phyloP scores from a whole-genome alignment of 2,888 invertebrate species.

The Lissocephala sabroskyi region DNA sequence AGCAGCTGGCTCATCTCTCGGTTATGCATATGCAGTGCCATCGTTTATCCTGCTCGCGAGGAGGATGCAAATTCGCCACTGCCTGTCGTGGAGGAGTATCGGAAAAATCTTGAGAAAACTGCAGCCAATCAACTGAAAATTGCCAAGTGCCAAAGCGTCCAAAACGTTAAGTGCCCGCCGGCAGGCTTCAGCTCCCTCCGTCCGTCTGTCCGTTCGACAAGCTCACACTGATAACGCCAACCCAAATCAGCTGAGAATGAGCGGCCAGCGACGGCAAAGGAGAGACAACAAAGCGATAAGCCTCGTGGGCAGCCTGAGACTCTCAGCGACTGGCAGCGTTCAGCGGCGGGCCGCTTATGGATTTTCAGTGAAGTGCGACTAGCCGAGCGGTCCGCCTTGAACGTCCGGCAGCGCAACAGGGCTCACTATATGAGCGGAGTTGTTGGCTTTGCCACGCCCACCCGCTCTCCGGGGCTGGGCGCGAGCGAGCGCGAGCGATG shows the following conservation, averaged over 20 bases:
- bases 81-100: too few species aligned
- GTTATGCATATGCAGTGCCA: constrained; percentile 28
- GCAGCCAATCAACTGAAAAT: constrained; percentile 67
- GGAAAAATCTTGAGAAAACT: constrained; percentile 49
- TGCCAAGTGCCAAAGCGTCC: constrained; percentile 41
- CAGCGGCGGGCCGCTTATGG: constrained; percentile 45
- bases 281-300: constrained; percentile 1
- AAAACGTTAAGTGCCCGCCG: constrained; percentile 42
- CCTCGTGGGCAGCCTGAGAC: constrained; percentile 43
- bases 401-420: too few species aligned
- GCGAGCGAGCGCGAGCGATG: too few species aligned
- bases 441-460: too few species aligned
- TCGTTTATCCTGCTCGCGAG: not conserved
- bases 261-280: not conserved
- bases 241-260: too few species aligned
- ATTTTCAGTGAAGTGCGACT: constrained; percentile 26
- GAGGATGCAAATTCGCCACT: constrained; percentile 41
- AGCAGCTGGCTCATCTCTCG: constrained; percentile 24
- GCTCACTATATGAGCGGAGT: too few species aligned
- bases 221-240: too few species aligned
- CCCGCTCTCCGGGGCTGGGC: too few species aligned
- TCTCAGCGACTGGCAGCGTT: constrained; percentile 37
- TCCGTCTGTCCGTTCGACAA: too few species aligned
- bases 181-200: too few species aligned
- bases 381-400: constrained; percentile 22